Base-by-base conservation (phyloP, 2,113 vertebrate species). In the Nyctibius bracteatus region DNA sequence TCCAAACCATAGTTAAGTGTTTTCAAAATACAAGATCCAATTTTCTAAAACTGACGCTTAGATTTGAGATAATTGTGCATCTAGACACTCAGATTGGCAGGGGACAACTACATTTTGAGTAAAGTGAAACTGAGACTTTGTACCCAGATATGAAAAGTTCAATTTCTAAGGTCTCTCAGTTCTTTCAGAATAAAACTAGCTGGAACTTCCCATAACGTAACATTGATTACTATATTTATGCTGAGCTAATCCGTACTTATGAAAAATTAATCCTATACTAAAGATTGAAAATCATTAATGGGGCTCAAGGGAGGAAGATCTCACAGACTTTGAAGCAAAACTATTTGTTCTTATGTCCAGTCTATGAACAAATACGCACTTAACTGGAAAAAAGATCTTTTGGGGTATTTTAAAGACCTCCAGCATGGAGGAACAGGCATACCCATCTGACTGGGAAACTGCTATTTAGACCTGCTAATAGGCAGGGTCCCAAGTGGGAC, bases 401-500 rank as follows among this genome's bases (percentile, higher is more conserved):
- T 3, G 2, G 15, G 30, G 5, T 70, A 58, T 80, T 86, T 90
- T 65, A 16, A 79, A 67, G 23, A 55, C 35, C 8, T 74, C 4
- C 59, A 73, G 18, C 1, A 2, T 19, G 6, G 83, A 54, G 28
- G 9, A 66, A 33, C 8, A 47, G 4, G 10, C 8, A 43, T 19
- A 33, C 2, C 1, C 61, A 16, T 61, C 47, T 59, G 28, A 67
- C 5, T 25, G 24, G 24, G 6, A 65, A 62, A 65, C 10, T 17
- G 14, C 3, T 39, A 3, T 55, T 65, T 39, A 43, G 35, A 23
- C 3, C 27, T 80, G 24, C 10, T 37, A 66, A 83, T n/a, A 28
- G n/a, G 25, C 59, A 84, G 37, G 22, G 4, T 89, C 7, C n/a
- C 28, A 28, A 0, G 0, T 22, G 24, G 41, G 17, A 70, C 9